These are phyloP conservation scores for Sarcophaga caerulescens DNA, from an alignment of 2,888 invertebrate species.

Conservation along the genomic window DNA sequence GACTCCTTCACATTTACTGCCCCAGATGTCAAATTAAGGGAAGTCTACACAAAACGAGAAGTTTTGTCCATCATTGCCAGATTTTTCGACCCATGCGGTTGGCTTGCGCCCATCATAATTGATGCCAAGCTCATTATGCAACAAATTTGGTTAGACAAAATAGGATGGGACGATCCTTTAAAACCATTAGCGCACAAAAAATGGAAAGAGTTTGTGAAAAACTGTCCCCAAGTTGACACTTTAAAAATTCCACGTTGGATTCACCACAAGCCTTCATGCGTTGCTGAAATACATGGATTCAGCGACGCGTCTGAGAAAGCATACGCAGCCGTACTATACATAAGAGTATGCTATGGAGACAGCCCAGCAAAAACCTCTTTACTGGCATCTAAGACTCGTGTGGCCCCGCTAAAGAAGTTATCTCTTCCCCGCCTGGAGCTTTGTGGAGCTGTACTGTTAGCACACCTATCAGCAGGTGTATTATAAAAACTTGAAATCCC, in stretches of 20 bases:
- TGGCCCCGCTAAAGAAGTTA: too few relatives aligned
- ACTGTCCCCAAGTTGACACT: background rate
- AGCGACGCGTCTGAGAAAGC: too few relatives aligned
- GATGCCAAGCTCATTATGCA: slow-evolving; percentile 11
- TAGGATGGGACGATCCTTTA: background rate
- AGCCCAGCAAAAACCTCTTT: background rate
- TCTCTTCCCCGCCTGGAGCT: too few relatives aligned
- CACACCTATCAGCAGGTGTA: background rate
- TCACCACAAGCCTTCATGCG: background rate
- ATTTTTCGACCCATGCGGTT: background rate
- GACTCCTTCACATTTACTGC: too few relatives aligned
- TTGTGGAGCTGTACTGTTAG: too few relatives aligned
- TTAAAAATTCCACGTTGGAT: slow-evolving; percentile 6
- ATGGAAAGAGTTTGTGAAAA: background rate
- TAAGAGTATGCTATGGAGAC: background rate
- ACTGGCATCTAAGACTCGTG: slow-evolving; percentile 1
- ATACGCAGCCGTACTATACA: background rate
- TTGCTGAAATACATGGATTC: background rate
- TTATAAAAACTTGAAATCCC: background rate
- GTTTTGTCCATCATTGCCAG: background rate
- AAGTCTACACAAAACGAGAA: background rate
- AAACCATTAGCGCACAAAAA: background rate
- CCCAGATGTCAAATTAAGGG: too few relatives aligned
- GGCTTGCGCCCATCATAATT: slow-evolving; percentile 9
- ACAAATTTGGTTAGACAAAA: too few relatives aligned